Percentiles rank a stretch among this genome's conserved stretches.
Evolutionary conservation across 2,888 invertebrate species (phyloP).

Genomic region (Serrognathus titanus): DNA sequence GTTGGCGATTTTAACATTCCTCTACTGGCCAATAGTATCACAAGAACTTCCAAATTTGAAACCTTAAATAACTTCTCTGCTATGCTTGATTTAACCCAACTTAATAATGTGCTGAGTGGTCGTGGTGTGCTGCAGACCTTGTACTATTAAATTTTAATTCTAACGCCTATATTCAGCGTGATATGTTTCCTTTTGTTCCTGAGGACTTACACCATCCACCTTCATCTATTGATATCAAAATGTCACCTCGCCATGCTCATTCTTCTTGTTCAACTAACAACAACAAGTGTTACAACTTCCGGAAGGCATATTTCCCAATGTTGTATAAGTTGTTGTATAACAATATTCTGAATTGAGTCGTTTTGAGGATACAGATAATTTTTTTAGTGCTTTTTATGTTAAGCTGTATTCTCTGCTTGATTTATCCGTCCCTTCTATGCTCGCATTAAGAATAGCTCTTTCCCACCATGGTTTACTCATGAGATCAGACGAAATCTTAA

Average conservation of each 20-base stretch:
- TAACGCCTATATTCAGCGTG: background rate
- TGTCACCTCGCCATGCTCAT: too few species aligned
- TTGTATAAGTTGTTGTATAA: background rate
- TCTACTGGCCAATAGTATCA: too few species aligned
- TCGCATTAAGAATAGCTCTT: background rate
- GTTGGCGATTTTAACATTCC: too few species aligned
- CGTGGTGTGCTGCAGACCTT: too few species aligned
- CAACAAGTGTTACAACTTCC: slow-evolving; percentile 4
- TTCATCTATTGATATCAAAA: background rate
- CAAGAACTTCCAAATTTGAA: too few species aligned
- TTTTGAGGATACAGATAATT: background rate
- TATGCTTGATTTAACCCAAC: too few species aligned
- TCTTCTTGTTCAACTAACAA: background rate
- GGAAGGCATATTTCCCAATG: background rate
- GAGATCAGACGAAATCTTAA: background rate
- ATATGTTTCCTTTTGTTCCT: background rate
- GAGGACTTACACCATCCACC: background rate
- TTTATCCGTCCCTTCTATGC: background rate
- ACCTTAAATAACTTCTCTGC: too few species aligned
- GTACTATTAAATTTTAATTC: too few species aligned
- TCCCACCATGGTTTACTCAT: slow-evolving; percentile 4
- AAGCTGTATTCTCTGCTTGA: background rate
- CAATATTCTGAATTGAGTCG: background rate
- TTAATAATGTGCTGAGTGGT: too few species aligned
- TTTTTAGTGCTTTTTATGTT: background rate